phyloP scores from a whole-genome alignment of 2,797 vertebrate genomes.

The Enteromius anoplus region DNA sequence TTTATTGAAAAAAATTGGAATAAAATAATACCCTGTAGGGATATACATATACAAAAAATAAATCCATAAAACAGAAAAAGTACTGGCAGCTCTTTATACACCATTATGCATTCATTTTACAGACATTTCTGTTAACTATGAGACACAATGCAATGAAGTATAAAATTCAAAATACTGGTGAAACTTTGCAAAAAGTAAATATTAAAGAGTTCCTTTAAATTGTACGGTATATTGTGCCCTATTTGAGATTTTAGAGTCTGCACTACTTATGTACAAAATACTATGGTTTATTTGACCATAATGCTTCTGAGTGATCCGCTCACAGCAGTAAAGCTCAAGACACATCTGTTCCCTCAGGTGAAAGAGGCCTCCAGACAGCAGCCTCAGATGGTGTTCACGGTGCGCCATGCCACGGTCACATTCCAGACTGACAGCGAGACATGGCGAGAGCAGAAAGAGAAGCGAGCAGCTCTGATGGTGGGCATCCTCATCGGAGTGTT shows the following conservation, averaged over 20 bases:
- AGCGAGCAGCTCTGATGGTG: constrained; percentile 91
- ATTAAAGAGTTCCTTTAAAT: no score
- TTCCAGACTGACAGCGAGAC: constrained; percentile 92
- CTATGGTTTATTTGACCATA: neutral
- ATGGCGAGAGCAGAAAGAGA: constrained; percentile 96
- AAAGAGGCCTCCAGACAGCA: constrained; percentile 80
- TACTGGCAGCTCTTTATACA: no score
- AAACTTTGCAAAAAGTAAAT: no score
- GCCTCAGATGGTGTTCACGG: constrained; percentile 88
- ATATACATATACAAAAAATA: no score
- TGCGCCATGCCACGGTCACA: constrained; percentile 86
- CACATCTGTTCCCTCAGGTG: constrained; percentile 71
- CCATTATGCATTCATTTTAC: no score
- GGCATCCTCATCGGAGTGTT: constrained; percentile 96
- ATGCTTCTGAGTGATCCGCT: neutral
- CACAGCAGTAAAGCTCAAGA: neutral
- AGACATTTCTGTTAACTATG: no score
- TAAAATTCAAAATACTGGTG: no score
- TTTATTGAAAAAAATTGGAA: neutral
- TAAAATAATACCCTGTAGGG: neutral
- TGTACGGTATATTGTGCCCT: no score
- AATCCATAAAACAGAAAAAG: no score
- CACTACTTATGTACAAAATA: neutral
- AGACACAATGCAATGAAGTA: no score
- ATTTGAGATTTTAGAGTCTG: no score